phyloP scores from a whole-genome alignment of 1,140 invertebrate genomes.

The Pissodes strobi region DNA sequence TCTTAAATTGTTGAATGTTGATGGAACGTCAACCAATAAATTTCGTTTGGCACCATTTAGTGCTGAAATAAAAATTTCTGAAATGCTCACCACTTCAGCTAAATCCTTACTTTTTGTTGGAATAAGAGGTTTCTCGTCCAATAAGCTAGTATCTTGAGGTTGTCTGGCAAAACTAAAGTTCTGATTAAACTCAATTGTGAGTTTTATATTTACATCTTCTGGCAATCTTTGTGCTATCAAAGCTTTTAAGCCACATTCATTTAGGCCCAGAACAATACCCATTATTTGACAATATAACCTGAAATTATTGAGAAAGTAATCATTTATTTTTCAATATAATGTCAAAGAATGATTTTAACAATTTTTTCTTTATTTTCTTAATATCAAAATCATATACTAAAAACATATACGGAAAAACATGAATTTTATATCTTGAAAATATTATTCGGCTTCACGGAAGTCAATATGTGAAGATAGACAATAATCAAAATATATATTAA shows the following conservation, averaged over 20 bases:
- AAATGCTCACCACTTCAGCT: conserved; percentile 35
- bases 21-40: conserved; percentile 63
- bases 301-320: conserved; percentile 45
- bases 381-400: no score
- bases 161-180: conserved; percentile 25
- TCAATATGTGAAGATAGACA: no score
- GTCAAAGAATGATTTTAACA: no score
- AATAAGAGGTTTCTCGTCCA: conserved; percentile 41
- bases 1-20: conserved; percentile 71
- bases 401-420: no score
- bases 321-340: not conserved
- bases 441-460: no score
- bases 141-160: conserved; percentile 10
- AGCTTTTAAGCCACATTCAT: conserved; percentile 58
- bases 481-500: no score
- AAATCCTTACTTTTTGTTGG: conserved; percentile 4
- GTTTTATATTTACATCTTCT: conserved; percentile 32
- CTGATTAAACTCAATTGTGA: conserved; percentile 33
- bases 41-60: conserved; percentile 19
- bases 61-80: conserved; percentile 43
- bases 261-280: conserved; percentile 65
- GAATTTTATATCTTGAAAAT: no score
- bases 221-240: conserved; percentile 51
- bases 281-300: conserved; percentile 66
- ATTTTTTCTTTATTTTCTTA: no score